A percentile compares a stretch with the other conserved stretches of the same genome.
These are phyloP conservation scores for Smithornis capensis DNA, from an alignment of 2,113 vertebrate genomes.

Conservation along the genomic window DNA sequence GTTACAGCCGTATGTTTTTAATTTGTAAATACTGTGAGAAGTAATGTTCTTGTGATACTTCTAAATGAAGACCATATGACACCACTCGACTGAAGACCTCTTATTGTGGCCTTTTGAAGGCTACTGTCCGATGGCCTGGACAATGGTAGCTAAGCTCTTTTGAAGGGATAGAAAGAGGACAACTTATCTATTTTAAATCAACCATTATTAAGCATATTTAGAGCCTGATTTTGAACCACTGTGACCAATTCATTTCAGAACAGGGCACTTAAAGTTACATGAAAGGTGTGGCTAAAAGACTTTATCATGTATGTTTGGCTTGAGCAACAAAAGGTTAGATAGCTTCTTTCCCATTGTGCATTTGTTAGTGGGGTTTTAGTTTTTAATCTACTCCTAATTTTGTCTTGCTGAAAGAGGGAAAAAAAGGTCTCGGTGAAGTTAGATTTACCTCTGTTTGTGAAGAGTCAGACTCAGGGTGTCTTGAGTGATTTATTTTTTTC, in stretches of 20 bases:
- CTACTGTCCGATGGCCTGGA: constrained; percentile 49
- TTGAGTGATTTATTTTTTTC: not conserved
- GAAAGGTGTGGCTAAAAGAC: not conserved
- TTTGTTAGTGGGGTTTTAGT: not conserved
- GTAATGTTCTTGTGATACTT: constrained; percentile 72
- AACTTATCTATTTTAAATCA: not conserved
- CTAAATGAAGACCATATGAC: constrained; percentile 75
- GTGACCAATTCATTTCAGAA: not conserved
- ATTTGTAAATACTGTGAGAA: constrained; percentile 78
- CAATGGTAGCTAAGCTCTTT: constrained; percentile 1
- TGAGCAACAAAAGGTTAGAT: not conserved
- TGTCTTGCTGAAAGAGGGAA: not conserved
- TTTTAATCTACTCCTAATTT: not conserved
- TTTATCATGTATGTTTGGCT: not conserved
- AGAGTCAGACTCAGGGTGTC: not conserved
- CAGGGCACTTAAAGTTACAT: not conserved
- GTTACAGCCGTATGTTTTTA: constrained; percentile 68
- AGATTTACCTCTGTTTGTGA: not conserved
- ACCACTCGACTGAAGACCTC: constrained; percentile 39
- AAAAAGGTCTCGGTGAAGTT: not conserved
- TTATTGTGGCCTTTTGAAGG: constrained; percentile 20
- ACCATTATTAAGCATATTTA: not conserved
- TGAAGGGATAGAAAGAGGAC: not conserved
- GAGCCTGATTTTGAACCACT: not conserved
- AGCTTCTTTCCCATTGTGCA: not conserved